These are phyloP conservation scores for Upupa epops DNA, from an alignment of 2,113 vertebrate species.

Conservation along the genomic window DNA sequence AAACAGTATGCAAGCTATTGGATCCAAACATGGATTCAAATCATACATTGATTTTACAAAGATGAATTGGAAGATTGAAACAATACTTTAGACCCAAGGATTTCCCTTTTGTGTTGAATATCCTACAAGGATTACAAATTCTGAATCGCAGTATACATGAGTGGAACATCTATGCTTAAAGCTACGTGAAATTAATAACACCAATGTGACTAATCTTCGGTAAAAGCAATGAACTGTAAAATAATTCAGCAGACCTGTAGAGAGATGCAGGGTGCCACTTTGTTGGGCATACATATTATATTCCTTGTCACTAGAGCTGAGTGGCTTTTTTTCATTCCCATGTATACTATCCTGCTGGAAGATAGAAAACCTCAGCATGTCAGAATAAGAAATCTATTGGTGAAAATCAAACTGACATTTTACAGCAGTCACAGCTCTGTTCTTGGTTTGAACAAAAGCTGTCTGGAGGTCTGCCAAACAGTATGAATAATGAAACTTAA, in stretches of 20 bases:
- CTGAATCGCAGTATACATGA: neutral
- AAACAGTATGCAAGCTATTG: neutral
- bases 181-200: neutral
- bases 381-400: conserved; percentile 12
- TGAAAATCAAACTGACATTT: conserved; percentile 25
- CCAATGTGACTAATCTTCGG: neutral
- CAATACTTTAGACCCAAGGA: neutral
- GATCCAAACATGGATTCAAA: neutral
- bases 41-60: neutral
- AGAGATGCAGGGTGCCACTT: neutral
- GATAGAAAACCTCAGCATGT: neutral
- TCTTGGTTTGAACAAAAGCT: conserved; percentile 45
- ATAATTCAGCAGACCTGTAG: neutral
- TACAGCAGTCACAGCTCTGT: conserved; percentile 1
- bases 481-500: neutral
- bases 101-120: neutral
- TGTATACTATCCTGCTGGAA: conserved; percentile 10
- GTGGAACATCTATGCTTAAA: neutral
- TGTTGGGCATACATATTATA: neutral
- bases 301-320: neutral
- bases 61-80: neutral
- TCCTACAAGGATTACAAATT: neutral
- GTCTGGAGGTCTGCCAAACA: conserved; percentile 24
- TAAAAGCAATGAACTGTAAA: neutral
- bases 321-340: neutral